Evolutionary conservation across 1,140 invertebrate species (phyloP).

Genomic region (Euborellia annulipes): DNA sequence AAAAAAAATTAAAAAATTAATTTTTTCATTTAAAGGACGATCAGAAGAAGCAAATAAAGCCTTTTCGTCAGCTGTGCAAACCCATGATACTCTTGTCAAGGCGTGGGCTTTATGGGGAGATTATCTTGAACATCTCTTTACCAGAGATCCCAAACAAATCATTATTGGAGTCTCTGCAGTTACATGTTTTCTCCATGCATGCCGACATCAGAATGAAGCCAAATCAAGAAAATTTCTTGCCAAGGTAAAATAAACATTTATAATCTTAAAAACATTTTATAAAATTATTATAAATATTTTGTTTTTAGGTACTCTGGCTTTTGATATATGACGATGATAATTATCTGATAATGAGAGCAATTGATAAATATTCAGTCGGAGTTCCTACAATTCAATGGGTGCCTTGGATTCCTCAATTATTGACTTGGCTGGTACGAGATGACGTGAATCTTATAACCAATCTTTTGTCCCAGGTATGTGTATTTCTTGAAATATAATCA

Average conservation of each 20-base stretch:
- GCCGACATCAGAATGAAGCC: conserved; percentile 85
- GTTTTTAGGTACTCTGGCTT: conserved; percentile 56
- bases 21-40: conserved; percentile 32
- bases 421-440: conserved; percentile 79
- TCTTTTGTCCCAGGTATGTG: conserved; percentile 57
- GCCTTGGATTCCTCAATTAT: conserved; percentile 89
- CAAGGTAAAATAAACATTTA: conserved; percentile 42
- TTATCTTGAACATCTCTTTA: conserved; percentile 73
- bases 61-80: conserved; percentile 82
- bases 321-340: conserved; percentile 88
- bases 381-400: conserved; percentile 90
- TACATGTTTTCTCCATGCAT: conserved; percentile 88
- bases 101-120: conserved; percentile 96
- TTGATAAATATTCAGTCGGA: conserved; percentile 87
- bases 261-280: background rate
- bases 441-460: conserved; percentile 84
- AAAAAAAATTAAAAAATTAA: no score
- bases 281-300: background rate
- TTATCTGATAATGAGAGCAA: conserved; percentile 57
- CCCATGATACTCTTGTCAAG: conserved; percentile 83
- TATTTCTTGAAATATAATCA: background rate
- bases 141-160: conserved; percentile 50
- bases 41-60: conserved; percentile 92
- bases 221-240: conserved; percentile 91
- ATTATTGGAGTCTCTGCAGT: conserved; percentile 72